Evolutionary conservation across 2,888 invertebrate species (phyloP).

Genomic region (Leptopilina syphax): DNA sequence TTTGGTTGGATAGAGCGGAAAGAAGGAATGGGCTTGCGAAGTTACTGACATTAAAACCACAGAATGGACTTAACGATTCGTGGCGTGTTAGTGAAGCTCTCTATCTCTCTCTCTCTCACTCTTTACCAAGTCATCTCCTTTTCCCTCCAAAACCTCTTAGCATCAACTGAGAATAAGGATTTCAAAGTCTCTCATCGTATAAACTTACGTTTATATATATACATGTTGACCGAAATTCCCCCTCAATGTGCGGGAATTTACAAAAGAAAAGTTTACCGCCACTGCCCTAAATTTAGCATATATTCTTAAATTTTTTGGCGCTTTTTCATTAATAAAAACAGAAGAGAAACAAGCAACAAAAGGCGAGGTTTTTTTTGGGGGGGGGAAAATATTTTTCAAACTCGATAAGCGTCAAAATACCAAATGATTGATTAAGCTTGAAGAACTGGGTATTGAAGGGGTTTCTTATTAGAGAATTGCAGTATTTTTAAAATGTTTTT

Average conservation of each 20-base stretch:
- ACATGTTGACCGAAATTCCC: neutral
- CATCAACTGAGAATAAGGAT: slow-evolving; percentile 32
- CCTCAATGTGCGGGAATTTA: slow-evolving; percentile 1
- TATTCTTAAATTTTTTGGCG: neutral
- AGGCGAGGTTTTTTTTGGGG: no score
- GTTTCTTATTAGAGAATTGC: no score
- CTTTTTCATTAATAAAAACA: neutral
- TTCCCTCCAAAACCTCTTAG: slow-evolving; percentile 26
- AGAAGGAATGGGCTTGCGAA: slow-evolving; percentile 61
- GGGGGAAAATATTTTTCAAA: no score
- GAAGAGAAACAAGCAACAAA: no score
- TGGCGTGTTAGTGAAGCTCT: slow-evolving; percentile 60
- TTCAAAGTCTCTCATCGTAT: slow-evolving; percentile 22
- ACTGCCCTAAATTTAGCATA: neutral
- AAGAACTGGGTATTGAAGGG: no score
- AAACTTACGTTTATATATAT: no score
- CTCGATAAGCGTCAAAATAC: no score
- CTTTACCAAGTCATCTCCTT: neutral
- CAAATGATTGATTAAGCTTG: no score
- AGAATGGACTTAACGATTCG: slow-evolving; percentile 71
- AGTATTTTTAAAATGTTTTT: no score
- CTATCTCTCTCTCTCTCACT: slow-evolving; percentile 20
- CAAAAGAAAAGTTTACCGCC: slow-evolving; percentile 24
- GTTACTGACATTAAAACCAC: slow-evolving; percentile 71
- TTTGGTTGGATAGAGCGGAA: slow-evolving; percentile 57